Evolutionary conservation across 2,113 vertebrate genomes (phyloP), one percentile per base, ranked within the genome.

Genomic region (Cepphus grylle): DNA sequence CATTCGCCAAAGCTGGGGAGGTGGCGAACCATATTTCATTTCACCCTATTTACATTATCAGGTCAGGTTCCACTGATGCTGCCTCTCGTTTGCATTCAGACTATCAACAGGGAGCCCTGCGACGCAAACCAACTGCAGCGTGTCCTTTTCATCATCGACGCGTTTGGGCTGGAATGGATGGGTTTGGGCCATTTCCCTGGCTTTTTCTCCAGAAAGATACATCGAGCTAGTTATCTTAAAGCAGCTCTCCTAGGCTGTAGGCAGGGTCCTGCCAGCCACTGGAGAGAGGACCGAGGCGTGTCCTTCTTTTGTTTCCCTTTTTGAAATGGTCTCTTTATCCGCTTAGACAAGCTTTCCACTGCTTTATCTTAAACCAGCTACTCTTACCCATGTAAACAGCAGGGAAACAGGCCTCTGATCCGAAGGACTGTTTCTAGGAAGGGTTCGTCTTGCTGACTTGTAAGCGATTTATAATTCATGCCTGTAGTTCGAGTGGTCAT

Each of bases 1-100:
- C 98, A 98, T 98, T 98, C 97, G 84, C 97, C 96, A 74, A 95
- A 97, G 95, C 97, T 98, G 96, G 97, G 97, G 96, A 96, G 96
- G 94, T 97, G 97, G 93, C 78, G 79, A 97, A 96, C 96, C 97
- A 93, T 97, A 97, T 97, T 97, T 98, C 95, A 96, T 90, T 97
- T 97, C 96, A 95, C 93, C 95, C 87, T 98, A 95, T 98, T 98
- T 98, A 98, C 96, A 95, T 96, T 96, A 95, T 95, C 96, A 94
- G 97, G 95, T 97, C 97, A 97, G 97, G 93, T 97, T 97, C 90
- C 96, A 69, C 93, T 96, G 94, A 85, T 95, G 94, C 91, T 97
- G 96, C 97, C 97, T 98, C 98, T 96, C 90, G 94, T 93, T 97
- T 97, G 85, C 93, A 80, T 97, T 92, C 94, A 97, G 94, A 91